A percentile compares a stretch with the other conserved stretches of the same genome.
These are phyloP conservation scores for Athripsodes cinereus DNA, from an alignment of 2,888 invertebrate genomes.

Conservation along the genomic window DNA sequence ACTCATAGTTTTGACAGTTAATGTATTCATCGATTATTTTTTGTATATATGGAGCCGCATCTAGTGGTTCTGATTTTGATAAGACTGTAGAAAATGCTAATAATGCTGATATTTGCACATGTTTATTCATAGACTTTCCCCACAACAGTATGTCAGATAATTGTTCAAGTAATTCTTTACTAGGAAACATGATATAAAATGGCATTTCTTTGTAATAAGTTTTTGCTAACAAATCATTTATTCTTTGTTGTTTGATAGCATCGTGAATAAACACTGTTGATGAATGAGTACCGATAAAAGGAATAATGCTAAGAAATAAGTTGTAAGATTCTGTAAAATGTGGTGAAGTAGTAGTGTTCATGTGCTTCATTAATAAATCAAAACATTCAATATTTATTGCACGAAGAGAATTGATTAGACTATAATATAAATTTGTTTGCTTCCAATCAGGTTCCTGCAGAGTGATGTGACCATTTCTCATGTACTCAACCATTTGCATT, in stretches of 20 bases:
- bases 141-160: constrained; percentile 34
- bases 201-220: constrained; percentile 38
- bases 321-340: constrained; percentile 1
- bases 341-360: too few relatives aligned
- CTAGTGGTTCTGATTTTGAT: constrained; percentile 31
- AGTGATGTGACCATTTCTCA: constrained; percentile 35
- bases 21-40: constrained; percentile 30
- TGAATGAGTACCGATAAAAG: constrained; percentile 41
- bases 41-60: constrained; percentile 29
- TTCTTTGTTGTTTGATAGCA: constrained; percentile 33
- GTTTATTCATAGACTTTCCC: constrained; percentile 27
- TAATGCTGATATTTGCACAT: constrained; percentile 36
- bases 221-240: constrained; percentile 33
- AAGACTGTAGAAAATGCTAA: constrained; percentile 42
- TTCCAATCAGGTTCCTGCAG: constrained; percentile 20
- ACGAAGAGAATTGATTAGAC: constrained; percentile 29
- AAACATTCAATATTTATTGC: constrained; percentile 33
- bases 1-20: constrained; percentile 32
- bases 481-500: constrained; percentile 33
- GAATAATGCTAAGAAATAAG: constrained; percentile 41
- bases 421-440: constrained; percentile 5
- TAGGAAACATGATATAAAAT: constrained; percentile 37
- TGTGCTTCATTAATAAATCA: constrained; percentile 18
- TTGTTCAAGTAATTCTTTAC: constrained; percentile 35
- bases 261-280: constrained; percentile 37